Evolutionary conservation across 1,140 invertebrate genomes (phyloP).

Genomic region (Nilaparvata lugens): DNA sequence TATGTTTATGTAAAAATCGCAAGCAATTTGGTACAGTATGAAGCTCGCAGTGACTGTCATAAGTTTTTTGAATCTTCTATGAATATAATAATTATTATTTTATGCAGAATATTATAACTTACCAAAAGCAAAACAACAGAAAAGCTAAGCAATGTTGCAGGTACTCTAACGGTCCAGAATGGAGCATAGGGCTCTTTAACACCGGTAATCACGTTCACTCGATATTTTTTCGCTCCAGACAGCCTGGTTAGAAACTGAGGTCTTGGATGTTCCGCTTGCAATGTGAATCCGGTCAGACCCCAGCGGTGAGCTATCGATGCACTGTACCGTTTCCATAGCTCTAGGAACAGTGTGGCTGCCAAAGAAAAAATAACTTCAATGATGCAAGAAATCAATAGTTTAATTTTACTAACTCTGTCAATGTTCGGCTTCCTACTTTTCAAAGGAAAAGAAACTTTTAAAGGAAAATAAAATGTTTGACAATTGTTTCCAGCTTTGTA

Average conservation of each 20-base stretch:
- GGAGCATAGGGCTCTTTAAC: slow-evolving; percentile 71
- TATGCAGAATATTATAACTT: slow-evolving; percentile 20
- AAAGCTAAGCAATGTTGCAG: slow-evolving; percentile 73
- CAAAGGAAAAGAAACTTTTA: too few relatives aligned
- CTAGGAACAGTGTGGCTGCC: slow-evolving; percentile 73
- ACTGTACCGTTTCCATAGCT: slow-evolving; percentile 89
- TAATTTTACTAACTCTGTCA: too few relatives aligned
- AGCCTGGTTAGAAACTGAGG: slow-evolving; percentile 69
- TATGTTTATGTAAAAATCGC: too few relatives aligned
- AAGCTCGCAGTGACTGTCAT: too few relatives aligned
- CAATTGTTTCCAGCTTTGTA: too few relatives aligned
- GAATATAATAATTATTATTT: too few relatives aligned
- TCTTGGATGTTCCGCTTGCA: slow-evolving; percentile 78
- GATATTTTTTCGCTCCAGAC: slow-evolving; percentile 8
- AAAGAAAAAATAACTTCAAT: slow-evolving; percentile 13
- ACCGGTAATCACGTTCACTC: slow-evolving; percentile 66
- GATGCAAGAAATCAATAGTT: neutral
- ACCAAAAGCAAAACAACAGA: slow-evolving; percentile 74
- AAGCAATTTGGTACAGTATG: too few relatives aligned
- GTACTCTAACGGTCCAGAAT: slow-evolving; percentile 79
- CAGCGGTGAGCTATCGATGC: slow-evolving; percentile 83
- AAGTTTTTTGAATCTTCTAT: too few relatives aligned
- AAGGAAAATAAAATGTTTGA: too few relatives aligned
- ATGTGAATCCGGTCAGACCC: slow-evolving; percentile 81
- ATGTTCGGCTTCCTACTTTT: too few relatives aligned